Evolutionary conservation across 2,797 vertebrate species (phyloP).

Genomic region (Gymnoscopelus microlampas): DNA sequence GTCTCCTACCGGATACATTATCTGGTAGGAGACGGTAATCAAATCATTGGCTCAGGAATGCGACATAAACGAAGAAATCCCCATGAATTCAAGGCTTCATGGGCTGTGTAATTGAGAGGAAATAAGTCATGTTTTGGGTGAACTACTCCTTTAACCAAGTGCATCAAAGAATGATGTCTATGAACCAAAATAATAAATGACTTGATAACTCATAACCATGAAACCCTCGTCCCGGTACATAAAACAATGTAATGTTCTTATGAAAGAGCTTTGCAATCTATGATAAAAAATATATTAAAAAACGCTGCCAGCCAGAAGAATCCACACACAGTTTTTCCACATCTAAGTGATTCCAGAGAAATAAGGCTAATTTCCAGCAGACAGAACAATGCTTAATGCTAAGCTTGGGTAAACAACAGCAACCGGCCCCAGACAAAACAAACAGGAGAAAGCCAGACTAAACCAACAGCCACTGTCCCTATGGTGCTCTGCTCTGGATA

Average conservation of each 20-base stretch:
- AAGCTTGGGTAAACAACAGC: constrained; percentile 56
- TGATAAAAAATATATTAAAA: background rate
- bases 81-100: too few species aligned
- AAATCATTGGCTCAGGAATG: too few species aligned
- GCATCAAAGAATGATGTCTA: constrained; percentile 7
- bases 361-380: constrained; percentile 30
- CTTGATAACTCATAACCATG: constrained; percentile 30
- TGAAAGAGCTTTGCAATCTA: background rate
- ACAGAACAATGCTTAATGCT: constrained; percentile 40
- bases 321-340: constrained; percentile 5
- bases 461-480: constrained; percentile 59
- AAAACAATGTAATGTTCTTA: background rate
- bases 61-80: too few species aligned
- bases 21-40: too few species aligned
- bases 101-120: too few species aligned
- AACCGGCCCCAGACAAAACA: constrained; percentile 61
- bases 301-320: background rate
- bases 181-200: constrained; percentile 15
- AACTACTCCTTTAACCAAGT: too few species aligned
- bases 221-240: background rate
- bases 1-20: too few species aligned
- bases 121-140: too few species aligned
- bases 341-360: constrained; percentile 24
- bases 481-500: constrained; percentile 50
- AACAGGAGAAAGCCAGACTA: constrained; percentile 61